phyloP scores from a whole-genome alignment of 1,140 invertebrate species.

The Planococcus citri region DNA sequence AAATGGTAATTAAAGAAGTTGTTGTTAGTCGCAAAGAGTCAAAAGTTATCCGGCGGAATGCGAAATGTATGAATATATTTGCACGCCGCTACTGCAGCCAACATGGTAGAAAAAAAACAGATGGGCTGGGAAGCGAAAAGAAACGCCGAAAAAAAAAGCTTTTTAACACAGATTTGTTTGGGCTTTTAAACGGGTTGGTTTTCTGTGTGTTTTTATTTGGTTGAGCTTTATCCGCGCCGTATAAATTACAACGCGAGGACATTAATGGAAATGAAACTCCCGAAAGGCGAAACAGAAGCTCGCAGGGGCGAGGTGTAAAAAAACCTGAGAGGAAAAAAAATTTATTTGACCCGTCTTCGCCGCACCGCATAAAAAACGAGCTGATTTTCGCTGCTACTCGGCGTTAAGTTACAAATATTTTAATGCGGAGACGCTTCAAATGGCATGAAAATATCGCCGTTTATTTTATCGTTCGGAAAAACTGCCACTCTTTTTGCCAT shows the following conservation, averaged over 20 bases:
- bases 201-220: constrained; percentile 6
- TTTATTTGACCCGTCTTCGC: constrained; percentile 3
- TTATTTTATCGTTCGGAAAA: constrained; percentile 20
- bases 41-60: not conserved
- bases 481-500: not conserved
- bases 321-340: constrained; percentile 1
- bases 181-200: constrained; percentile 11
- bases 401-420: constrained; percentile 17
- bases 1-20: too few relatives aligned
- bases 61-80: not conserved
- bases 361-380: constrained; percentile 12
- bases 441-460: constrained; percentile 16
- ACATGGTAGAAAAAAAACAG: too few relatives aligned
- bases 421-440: constrained; percentile 18
- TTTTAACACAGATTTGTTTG: constrained; percentile 16
- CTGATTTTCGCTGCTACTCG: not conserved
- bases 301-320: too few relatives aligned
- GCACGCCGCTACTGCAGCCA: too few relatives aligned
- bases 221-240: not conserved
- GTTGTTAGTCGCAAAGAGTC: not conserved
- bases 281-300: constrained; percentile 6
- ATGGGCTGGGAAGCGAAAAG: not conserved
- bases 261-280: constrained; percentile 18
- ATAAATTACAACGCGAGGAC: constrained; percentile 11
- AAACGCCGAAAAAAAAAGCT: not conserved